Evolutionary conservation across 2,113 vertebrate genomes (phyloP).

Genomic region (Microcebus ravelobensis): DNA sequence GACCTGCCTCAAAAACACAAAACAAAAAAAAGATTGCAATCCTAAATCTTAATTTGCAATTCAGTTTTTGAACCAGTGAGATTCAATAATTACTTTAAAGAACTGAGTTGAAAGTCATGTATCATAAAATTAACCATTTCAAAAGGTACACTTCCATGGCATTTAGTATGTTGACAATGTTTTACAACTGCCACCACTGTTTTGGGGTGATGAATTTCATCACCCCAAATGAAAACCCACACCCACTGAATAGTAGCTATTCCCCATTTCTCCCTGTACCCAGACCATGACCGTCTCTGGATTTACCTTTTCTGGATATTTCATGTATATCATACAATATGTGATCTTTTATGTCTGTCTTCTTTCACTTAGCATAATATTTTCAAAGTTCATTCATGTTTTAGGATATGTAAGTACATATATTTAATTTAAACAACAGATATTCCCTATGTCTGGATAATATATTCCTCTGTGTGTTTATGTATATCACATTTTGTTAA

Average conservation of each 20-base stretch:
- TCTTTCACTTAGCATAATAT: background rate
- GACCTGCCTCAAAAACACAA: no score
- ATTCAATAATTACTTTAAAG: background rate
- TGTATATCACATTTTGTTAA: background rate
- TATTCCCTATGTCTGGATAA: background rate
- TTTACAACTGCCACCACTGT: background rate
- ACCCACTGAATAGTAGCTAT: background rate
- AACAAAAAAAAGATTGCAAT: background rate
- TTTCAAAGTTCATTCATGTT: background rate
- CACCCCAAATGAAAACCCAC: background rate
- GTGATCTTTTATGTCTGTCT: background rate
- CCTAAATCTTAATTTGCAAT: background rate
- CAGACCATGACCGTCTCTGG: background rate
- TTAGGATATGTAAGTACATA: background rate
- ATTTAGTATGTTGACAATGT: background rate
- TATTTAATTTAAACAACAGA: background rate
- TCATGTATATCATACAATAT: background rate
- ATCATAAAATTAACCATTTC: background rate
- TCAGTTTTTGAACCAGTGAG: background rate
- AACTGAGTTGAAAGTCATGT: background rate
- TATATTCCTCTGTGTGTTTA: background rate
- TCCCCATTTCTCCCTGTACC: background rate
- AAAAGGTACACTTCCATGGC: background rate
- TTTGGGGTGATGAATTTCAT: background rate
- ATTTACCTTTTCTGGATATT: background rate